These are phyloP conservation scores for Agriotes lineatus DNA, from an alignment of 2,888 invertebrate species.

Conservation along the genomic window DNA sequence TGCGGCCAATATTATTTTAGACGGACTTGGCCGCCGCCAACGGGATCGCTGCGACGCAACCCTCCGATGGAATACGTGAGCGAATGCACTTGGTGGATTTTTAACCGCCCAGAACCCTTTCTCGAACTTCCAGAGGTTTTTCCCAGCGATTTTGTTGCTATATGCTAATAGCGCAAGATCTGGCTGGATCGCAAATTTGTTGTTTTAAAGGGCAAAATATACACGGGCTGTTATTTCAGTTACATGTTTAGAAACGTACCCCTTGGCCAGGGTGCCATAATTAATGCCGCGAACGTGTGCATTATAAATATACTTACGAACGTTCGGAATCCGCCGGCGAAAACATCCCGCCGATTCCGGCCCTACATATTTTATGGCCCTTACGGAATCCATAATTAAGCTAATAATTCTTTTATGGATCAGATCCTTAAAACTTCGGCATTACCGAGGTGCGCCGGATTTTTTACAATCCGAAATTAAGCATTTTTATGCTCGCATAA, in stretches of 20 bases:
- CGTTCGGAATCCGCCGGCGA: constrained; percentile 24
- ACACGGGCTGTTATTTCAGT: constrained; percentile 36
- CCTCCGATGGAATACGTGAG: constrained; percentile 15
- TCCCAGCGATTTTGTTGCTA: not conserved
- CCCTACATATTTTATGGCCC: constrained; percentile 38
- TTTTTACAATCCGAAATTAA: constrained; percentile 39
- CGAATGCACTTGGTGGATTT: not conserved
- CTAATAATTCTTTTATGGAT: constrained; percentile 41
- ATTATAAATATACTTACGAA: constrained; percentile 29
- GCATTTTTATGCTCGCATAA: constrained; percentile 35
- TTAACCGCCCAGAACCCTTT: no score
- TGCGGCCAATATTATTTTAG: constrained; percentile 38
- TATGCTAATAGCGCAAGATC: not conserved
- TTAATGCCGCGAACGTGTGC: constrained; percentile 13
- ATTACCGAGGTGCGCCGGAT: constrained; percentile 32
- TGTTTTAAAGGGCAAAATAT: constrained; percentile 34
- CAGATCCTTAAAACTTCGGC: constrained; percentile 39
- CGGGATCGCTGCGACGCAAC: constrained; percentile 19
- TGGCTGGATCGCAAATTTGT: constrained; percentile 18
- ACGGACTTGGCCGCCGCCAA: constrained; percentile 30
- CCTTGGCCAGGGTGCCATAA: constrained; percentile 23
- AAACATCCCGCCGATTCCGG: constrained; percentile 31
- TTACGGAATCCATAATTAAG: constrained; percentile 39
- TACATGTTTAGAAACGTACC: constrained; percentile 34
- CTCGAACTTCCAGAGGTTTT: no score